Evolutionary conservation across 2,888 invertebrate species (phyloP), one percentile per base, ranked within the genome.

Genomic region (Sphaeridia pumilis): DNA sequence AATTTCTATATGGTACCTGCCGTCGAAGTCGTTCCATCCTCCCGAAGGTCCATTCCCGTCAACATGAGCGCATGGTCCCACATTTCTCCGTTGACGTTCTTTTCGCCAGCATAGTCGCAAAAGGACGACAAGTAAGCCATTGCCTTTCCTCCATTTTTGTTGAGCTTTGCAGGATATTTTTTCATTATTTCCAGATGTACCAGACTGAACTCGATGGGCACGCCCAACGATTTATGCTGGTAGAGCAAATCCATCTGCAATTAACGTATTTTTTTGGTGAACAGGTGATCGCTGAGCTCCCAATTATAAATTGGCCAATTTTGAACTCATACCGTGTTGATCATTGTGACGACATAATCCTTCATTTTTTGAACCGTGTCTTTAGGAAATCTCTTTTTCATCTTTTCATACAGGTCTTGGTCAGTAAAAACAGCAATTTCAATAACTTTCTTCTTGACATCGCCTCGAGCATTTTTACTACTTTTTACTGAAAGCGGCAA

Each of bases 1-100:
- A 38, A 38, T 38, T 12, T 17, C 7, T 38, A 17, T 4, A 22
- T 25, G 4, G 21, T 7, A 52, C 58, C 58, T 25, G 60, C 63
- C 4, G 63, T 63, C 7, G 59, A 54, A 24, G 55, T 55, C 0
- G 63, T 56, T 3, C 54, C 57, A 25, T 58, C 59, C 34, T 66
- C 66, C 41, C 58, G 63, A 3, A 67, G 52, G 49, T 67, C 64
- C 17, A 64, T 36, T 0, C 67, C 70, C 0, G 69, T 68, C 4
- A 70, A 61, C 55, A 70, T 60, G 4, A 70, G 58, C 2, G 69
- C 70, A 54, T 70, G 70, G 49, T 70, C 70, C 70, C 70, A 70
- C 28, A 65, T 64, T 4, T 57, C 58, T 31, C 57, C 58, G 10
- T 62, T 58, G 2, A 48, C 56, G 26, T 60, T 61, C 34, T 58